Percentiles rank a stretch among this genome's conserved stretches.
phyloP scores from a whole-genome alignment of 37 sponge, comb jelly and placozoan genomes.

The Theonella swinhoei region DNA sequence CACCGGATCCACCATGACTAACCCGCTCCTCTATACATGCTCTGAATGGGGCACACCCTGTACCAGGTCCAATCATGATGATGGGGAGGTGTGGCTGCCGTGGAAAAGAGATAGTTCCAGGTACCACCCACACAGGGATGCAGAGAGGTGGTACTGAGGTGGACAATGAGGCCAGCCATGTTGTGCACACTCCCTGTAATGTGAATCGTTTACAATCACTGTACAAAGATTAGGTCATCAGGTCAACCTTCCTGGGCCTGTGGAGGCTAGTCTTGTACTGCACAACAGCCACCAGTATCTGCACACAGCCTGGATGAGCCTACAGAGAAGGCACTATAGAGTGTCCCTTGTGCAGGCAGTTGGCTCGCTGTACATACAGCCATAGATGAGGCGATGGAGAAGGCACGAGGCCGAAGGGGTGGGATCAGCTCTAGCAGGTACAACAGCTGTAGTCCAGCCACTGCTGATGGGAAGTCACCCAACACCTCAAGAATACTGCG shows the following conservation, averaged over 20 bases:
- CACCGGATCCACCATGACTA: slow-evolving; percentile 24
- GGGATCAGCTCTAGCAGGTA: slow-evolving; percentile 94
- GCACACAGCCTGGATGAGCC: slow-evolving; percentile 69
- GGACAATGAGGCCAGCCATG: slow-evolving; percentile 85
- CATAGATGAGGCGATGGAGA: slow-evolving; percentile 96
- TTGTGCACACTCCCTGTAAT: slow-evolving; percentile 86
- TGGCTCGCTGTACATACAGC: slow-evolving; percentile 14
- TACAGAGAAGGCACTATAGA: slow-evolving; percentile 16
- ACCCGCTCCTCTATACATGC: slow-evolving; percentile 78
- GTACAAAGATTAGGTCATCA: not conserved
- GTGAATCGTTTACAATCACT: not conserved
- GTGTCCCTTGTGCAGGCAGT: not conserved
- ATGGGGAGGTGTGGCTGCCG: slow-evolving; percentile 40
- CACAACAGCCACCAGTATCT: slow-evolving; percentile 90
- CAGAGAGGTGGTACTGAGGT: slow-evolving; percentile 53
- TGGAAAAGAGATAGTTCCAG: slow-evolving; percentile 78
- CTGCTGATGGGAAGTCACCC: slow-evolving; percentile 83
- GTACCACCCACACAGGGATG: slow-evolving; percentile 80
- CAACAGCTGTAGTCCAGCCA: slow-evolving; percentile 65
- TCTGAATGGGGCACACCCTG: slow-evolving; percentile 99
- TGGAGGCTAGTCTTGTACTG: slow-evolving; percentile 82
- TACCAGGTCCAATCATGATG: slow-evolving; percentile 96
- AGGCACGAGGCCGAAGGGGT: slow-evolving; percentile 90
- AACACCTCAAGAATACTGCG: slow-evolving; percentile 93
- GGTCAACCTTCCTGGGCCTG: slow-evolving; percentile 67